Evolutionary conservation across 2,888 invertebrate species (phyloP).

Genomic region (Drosophila meridionalis): DNA sequence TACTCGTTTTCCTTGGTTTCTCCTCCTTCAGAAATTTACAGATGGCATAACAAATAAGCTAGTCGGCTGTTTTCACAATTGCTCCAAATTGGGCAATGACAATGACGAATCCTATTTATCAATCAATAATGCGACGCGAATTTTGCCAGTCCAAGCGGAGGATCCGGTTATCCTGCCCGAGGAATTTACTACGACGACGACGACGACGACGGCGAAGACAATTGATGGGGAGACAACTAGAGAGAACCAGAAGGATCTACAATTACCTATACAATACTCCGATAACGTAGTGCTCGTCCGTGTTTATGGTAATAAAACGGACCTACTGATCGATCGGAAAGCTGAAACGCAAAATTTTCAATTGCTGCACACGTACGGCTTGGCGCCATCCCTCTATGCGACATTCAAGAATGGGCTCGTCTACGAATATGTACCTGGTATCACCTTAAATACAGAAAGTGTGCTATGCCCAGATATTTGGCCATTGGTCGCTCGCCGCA

Average conservation of each 20-base stretch:
- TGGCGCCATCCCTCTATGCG: slow-evolving; percentile 95
- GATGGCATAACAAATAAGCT: slow-evolving; percentile 98
- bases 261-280: slow-evolving; percentile 63
- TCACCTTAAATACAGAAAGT: slow-evolving; percentile 89
- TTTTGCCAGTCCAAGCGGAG: slow-evolving; percentile 52
- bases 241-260: slow-evolving; percentile 8
- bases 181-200: slow-evolving; percentile 36
- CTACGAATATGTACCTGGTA: slow-evolving; percentile 94
- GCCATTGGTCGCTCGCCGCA: slow-evolving; percentile 90
- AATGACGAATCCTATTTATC: slow-evolving; percentile 54
- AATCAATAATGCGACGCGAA: slow-evolving; percentile 51
- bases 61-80: slow-evolving; percentile 89
- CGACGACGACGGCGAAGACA: not conserved
- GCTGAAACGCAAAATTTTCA: slow-evolving; percentile 90
- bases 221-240: slow-evolving; percentile 64
- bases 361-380: slow-evolving; percentile 89
- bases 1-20: not conserved
- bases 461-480: slow-evolving; percentile 89
- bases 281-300: slow-evolving; percentile 92
- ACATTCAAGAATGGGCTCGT: slow-evolving; percentile 97
- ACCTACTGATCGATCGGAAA: slow-evolving; percentile 94
- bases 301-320: slow-evolving; percentile 97
- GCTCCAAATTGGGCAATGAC: slow-evolving; percentile 52
- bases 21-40: slow-evolving; percentile 90
- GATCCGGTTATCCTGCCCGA: slow-evolving; percentile 45